phyloP scores from a whole-genome alignment of 2,888 invertebrate species.

The Tuberolachnus salignus region DNA sequence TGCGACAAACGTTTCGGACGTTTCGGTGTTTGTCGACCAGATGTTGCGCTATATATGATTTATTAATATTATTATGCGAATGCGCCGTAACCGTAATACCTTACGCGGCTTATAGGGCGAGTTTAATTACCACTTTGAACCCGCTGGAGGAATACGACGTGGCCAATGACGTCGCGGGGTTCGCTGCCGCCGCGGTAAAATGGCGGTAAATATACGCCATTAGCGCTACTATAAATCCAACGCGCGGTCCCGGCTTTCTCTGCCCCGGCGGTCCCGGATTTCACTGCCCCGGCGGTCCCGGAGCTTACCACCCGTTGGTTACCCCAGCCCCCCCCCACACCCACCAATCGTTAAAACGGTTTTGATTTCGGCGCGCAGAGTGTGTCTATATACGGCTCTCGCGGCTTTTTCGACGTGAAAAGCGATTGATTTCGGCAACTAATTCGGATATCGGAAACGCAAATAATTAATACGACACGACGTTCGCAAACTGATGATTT shows the following conservation, averaged over 20 bases:
- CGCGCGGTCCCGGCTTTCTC: too few species aligned
- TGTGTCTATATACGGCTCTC: background rate
- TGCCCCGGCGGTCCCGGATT: too few species aligned
- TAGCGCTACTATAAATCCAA: slow-evolving; percentile 27
- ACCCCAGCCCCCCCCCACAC: too few species aligned
- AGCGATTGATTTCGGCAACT: too few species aligned
- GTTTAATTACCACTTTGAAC: slow-evolving; percentile 36
- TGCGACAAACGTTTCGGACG: background rate
- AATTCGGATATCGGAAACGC: too few species aligned
- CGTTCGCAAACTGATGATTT: too few species aligned
- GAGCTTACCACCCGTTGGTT: too few species aligned
- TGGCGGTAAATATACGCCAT: too few species aligned
- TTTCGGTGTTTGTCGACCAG: background rate
- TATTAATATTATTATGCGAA: too few species aligned
- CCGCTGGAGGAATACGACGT: background rate
- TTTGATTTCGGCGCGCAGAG: background rate
- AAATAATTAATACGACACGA: too few species aligned
- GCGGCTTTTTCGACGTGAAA: background rate
- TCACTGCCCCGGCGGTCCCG: too few species aligned
- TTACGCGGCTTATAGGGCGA: background rate
- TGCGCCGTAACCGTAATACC: slow-evolving; percentile 6
- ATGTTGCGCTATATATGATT: slow-evolving; percentile 44
- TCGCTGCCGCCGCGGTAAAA: slow-evolving; percentile 4
- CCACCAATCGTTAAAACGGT: slow-evolving; percentile 16
- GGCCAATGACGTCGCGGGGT: slow-evolving; percentile 6